These are phyloP conservation scores for Fistularia tabacaria DNA, from an alignment of 2,797 vertebrate species.

Conservation along the genomic window DNA sequence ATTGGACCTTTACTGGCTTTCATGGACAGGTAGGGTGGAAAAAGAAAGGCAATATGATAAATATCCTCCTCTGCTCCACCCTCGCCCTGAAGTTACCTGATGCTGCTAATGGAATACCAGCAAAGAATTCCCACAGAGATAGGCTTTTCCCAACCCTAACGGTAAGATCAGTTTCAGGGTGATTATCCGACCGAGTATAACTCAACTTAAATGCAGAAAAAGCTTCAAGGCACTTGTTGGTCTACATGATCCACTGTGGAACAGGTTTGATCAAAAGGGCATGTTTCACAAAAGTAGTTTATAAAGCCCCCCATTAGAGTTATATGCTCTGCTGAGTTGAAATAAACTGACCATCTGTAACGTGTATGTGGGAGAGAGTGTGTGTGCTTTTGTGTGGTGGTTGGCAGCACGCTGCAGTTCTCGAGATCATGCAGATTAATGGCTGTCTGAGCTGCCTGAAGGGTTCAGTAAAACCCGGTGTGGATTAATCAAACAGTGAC, in stretches of 20 bases:
- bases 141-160: conserved; percentile 12
- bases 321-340: conserved; percentile 13
- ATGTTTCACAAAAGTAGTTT: conserved; percentile 2
- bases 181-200: conserved; percentile 6
- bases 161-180: conserved; percentile 26
- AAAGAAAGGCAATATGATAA: conserved; percentile 28
- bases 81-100: conserved; percentile 15
- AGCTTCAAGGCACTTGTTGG: not conserved
- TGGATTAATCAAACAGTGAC: not conserved
- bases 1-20: conserved; percentile 7
- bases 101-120: conserved; percentile 28
- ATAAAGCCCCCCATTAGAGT: conserved; percentile 3
- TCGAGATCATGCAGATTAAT: conserved; percentile 52
- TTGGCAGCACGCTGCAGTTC: conserved; percentile 55
- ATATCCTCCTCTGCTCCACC: conserved; percentile 21
- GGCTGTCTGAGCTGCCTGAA: conserved; percentile 50
- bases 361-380: conserved; percentile 2
- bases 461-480: conserved; percentile 9
- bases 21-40: conserved; percentile 3
- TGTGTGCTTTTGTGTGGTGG: conserved; percentile 6
- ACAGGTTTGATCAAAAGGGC: not conserved
- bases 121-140: conserved; percentile 43
- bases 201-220: not conserved
- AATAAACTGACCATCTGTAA: conserved; percentile 28
- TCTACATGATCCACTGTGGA: too few species aligned